phyloP scores from a whole-genome alignment of 53 echinoderm and acorn worm species.

The Echinometra lucunter region DNA sequence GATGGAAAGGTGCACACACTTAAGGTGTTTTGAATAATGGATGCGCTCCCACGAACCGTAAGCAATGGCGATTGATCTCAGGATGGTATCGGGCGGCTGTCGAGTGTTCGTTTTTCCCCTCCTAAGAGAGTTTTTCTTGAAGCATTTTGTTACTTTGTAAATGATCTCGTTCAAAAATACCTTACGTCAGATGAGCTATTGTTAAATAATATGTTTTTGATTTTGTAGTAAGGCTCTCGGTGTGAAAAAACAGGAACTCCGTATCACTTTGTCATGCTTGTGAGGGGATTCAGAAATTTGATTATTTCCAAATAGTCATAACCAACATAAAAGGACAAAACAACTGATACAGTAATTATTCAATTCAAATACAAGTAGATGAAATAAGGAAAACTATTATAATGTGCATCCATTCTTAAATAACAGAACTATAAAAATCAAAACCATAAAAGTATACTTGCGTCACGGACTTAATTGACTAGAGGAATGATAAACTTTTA shows the following conservation, averaged over 20 bases:
- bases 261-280: too few species aligned
- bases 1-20: conserved; percentile 12
- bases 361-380: too few species aligned
- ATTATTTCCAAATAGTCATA: background rate
- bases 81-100: background rate
- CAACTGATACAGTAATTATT: background rate
- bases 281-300: background rate
- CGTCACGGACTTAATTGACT: background rate
- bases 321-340: background rate
- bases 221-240: background rate
- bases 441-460: background rate
- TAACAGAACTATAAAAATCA: background rate
- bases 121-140: background rate
- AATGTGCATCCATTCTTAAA: background rate
- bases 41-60: background rate
- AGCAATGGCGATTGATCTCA: background rate
- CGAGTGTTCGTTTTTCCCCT: background rate
- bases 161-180: background rate
- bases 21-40: background rate
- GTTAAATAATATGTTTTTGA: background rate
- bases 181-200: background rate
- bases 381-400: background rate
- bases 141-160: conserved; percentile 5
- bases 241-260: background rate
- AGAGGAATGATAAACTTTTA: too few species aligned